These are phyloP conservation scores for Stenoptilia bipunctidactyla DNA, from an alignment of 2,888 invertebrate species.

Conservation along the genomic window DNA sequence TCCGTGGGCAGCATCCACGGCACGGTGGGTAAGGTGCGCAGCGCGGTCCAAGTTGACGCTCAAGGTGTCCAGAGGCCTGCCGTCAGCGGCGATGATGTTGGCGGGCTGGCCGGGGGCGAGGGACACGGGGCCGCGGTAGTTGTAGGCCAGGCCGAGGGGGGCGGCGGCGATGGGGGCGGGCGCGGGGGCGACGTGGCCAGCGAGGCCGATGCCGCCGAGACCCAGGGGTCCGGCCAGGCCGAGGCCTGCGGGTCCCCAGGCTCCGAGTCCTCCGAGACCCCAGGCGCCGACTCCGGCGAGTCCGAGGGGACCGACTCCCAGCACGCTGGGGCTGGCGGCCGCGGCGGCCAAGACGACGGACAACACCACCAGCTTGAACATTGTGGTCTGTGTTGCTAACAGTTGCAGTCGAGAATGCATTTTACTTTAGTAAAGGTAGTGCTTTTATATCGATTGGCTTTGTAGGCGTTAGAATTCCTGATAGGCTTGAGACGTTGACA, in stretches of 20 bases:
- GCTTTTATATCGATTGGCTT: neutral
- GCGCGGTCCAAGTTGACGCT: slow-evolving; percentile 60
- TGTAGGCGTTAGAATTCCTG: neutral
- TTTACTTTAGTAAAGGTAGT: neutral
- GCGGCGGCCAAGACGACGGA: slow-evolving; percentile 71
- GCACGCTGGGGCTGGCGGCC: slow-evolving; percentile 50
- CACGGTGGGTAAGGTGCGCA: slow-evolving; percentile 47
- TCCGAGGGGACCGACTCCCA: slow-evolving; percentile 13
- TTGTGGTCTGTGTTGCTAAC: slow-evolving; percentile 53
- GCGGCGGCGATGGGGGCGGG: slow-evolving; percentile 21
- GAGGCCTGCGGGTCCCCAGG: slow-evolving; percentile 15
- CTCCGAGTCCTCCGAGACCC: slow-evolving; percentile 16
- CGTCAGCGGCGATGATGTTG: slow-evolving; percentile 51
- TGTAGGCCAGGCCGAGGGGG: slow-evolving; percentile 30
- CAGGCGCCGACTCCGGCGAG: slow-evolving; percentile 14
- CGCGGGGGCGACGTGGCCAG: slow-evolving; percentile 11
- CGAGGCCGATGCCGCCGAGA: neutral
- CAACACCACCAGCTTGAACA: slow-evolving; percentile 71
- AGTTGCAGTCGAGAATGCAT: neutral
- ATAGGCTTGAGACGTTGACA: neutral
- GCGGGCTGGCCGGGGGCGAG: slow-evolving; percentile 58
- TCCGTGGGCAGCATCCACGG: slow-evolving; percentile 28
- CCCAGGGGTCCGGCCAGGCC: neutral
- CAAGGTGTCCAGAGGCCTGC: slow-evolving; percentile 58
- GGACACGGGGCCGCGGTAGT: slow-evolving; percentile 57